Evolutionary conservation across 2,888 invertebrate species (phyloP).

Genomic region (Ferdinandea cuprea): DNA sequence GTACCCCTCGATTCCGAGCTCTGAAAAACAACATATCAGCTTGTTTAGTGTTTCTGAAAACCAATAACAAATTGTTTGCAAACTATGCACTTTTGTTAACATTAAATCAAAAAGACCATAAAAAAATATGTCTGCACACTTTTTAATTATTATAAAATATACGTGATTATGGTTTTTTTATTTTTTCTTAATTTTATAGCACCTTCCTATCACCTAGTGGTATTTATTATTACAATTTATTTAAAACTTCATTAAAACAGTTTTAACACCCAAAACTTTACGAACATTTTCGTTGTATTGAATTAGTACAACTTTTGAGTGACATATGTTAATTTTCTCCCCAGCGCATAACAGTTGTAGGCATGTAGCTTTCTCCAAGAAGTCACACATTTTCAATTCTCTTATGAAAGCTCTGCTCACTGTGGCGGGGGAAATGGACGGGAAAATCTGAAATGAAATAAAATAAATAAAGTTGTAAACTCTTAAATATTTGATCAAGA

Average conservation of each 20-base stretch:
- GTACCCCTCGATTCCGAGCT: too few relatives aligned
- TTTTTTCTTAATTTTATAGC: conserved; percentile 51
- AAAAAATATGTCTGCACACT: background rate
- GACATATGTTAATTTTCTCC: conserved; percentile 90
- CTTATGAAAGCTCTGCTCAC: conserved; percentile 83
- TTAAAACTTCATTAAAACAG: conserved; percentile 88
- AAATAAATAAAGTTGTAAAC: background rate
- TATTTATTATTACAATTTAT: conserved; percentile 82
- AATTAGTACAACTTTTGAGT: conserved; percentile 91
- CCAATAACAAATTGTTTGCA: too few relatives aligned
- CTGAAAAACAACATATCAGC: too few relatives aligned
- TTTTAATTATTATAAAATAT: background rate
- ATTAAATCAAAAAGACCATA: background rate
- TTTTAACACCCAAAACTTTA: conserved; percentile 92
- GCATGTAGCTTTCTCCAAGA: conserved; percentile 91
- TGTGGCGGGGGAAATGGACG: conserved; percentile 78
- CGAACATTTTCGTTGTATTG: conserved; percentile 93
- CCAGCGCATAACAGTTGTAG: conserved; percentile 91
- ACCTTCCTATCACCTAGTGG: conserved; percentile 62
- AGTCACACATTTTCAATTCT: conserved; percentile 91
- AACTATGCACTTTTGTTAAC: too few relatives aligned
- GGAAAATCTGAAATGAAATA: conserved; percentile 80
- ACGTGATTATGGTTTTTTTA: background rate
- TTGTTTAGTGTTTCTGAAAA: too few relatives aligned
- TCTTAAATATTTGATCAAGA: background rate